A percentile compares a stretch with the other conserved stretches of the same genome.
Conservation (phyloP, 2,888 invertebrate genomes). For the Nomada hirtipes region DNA sequence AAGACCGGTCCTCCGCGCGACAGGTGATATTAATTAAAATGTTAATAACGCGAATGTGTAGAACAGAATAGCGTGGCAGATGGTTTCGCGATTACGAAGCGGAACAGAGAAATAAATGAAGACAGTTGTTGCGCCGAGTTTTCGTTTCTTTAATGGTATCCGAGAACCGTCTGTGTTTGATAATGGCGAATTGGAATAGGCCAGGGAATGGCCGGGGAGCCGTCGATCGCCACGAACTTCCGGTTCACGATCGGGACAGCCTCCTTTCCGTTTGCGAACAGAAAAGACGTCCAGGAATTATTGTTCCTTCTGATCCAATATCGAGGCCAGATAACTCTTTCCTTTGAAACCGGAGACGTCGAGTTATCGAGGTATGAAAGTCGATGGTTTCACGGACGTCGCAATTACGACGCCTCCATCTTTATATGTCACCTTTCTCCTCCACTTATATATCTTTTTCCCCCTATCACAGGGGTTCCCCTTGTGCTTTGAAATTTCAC, state of each 20-base stretch:
- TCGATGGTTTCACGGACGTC: constrained; percentile 30
- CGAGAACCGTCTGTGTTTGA: constrained; percentile 1
- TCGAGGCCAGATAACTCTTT: constrained; percentile 62
- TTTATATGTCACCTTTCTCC: constrained; percentile 10
- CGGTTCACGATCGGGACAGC: constrained; percentile 22
- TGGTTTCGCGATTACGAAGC: constrained; percentile 40
- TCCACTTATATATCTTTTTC: not conserved
- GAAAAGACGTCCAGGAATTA: constrained; percentile 58
- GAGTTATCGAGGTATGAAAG: constrained; percentile 49
- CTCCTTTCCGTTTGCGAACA: constrained; percentile 21
- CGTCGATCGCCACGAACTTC: constrained; percentile 43
- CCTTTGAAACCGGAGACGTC: constrained; percentile 39
- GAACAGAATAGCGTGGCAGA: constrained; percentile 4
- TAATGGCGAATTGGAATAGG: not conserved
- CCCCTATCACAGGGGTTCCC: not conserved
- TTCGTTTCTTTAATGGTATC: not conserved
- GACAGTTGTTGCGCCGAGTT: not conserved
- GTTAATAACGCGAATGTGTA: constrained; percentile 49
- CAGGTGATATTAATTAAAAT: constrained; percentile 54
- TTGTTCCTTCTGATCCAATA: constrained; percentile 57
- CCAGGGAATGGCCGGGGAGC: not conserved
- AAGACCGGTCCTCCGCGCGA: not conserved
- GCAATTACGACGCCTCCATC: constrained; percentile 23
- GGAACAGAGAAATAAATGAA: not conserved
- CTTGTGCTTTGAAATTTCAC: not conserved